Base-by-base conservation (phyloP, 1,140 invertebrate genomes). In the Papilio helenus region DNA sequence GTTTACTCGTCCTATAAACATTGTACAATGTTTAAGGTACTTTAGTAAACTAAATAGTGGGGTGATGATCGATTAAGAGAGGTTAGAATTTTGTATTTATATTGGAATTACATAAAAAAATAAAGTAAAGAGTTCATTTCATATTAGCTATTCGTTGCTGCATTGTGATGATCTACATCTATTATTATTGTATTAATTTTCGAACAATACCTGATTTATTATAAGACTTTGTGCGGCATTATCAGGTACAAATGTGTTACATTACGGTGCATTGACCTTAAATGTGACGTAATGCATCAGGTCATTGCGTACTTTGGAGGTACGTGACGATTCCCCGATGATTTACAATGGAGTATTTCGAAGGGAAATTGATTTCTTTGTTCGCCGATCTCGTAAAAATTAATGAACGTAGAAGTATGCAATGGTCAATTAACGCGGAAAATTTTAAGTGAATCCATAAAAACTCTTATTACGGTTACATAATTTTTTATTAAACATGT, bases 1-100 rank as follows among this genome's bases (percentile, higher is more conserved):
- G 72, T 74, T 74, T 74, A 74, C 44, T 74, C 72, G 72, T 49
- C n/a, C 20, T 49, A 49, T 74, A 74, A 74, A 74, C 44, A 74
- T 18, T 23, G 12, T 74, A 16, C 39, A 46, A 73, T 23, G 72
- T 73, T 39, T 73, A 73, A 44, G 20, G 12, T 49, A 74, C 12
- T 74, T 74, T 46, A 51, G 9, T 20, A 74, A 74, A 74, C 72
- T 74, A 46, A 23, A 74, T 74, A 10, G n/a, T 49, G 39, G 44
- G 44, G 14, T 74, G 72, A 74, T 74, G 26, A 46, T 1, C 51
- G 39, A 44, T 49, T 74, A 46, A 74, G 44, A 49, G 72, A 20
- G 39, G 39, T 74, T 74, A 16, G 12, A 46, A 12, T 8, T 74
- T 49, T 74, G 42, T 72, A 42, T 74, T 49, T 46, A 5, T 51